A percentile compares a stretch with the other conserved stretches of the same genome.
phyloP scores from a whole-genome alignment of 2,113 vertebrate genomes.

The Cettia cetti region DNA sequence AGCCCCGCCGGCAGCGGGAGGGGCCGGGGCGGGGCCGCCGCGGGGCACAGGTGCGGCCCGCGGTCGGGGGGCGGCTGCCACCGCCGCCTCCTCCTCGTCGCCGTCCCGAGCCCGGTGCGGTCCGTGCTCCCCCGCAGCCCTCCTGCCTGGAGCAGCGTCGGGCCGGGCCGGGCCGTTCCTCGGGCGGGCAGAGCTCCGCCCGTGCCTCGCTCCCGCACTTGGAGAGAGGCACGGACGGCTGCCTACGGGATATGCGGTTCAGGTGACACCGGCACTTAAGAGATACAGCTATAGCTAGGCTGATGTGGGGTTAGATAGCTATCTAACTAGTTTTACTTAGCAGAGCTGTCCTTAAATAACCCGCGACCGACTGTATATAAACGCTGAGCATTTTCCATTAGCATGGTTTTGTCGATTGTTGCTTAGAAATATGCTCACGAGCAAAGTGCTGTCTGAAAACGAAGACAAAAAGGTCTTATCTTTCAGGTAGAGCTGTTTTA shows the following conservation, averaged over 20 bases:
- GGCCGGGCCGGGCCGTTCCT: no score
- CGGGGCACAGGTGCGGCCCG: background rate
- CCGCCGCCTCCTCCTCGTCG: no score
- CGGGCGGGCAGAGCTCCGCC: background rate
- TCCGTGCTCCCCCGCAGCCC: rapidly evolving
- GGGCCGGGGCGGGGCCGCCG: background rate
- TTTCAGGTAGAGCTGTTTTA: background rate
- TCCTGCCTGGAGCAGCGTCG: rapidly evolving
- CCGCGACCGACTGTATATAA: background rate
- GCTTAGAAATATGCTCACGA: background rate
- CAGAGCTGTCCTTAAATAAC: background rate
- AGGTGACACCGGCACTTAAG: background rate
- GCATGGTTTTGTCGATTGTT: background rate
- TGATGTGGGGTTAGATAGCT: no score
- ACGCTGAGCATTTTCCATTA: background rate
- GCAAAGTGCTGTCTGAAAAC: background rate
- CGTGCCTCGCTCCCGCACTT: rapidly evolving
- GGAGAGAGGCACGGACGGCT: background rate
- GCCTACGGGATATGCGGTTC: rapidly evolving
- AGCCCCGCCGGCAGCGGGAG: background rate
- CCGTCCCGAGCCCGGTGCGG: background rate
- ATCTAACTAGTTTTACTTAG: background rate
- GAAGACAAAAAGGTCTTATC: background rate
- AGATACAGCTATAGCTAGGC: no score
- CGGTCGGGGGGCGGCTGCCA: no score